Evolutionary conservation across 2,888 invertebrate genomes (phyloP).

Genomic region (Tethea ocularis): DNA sequence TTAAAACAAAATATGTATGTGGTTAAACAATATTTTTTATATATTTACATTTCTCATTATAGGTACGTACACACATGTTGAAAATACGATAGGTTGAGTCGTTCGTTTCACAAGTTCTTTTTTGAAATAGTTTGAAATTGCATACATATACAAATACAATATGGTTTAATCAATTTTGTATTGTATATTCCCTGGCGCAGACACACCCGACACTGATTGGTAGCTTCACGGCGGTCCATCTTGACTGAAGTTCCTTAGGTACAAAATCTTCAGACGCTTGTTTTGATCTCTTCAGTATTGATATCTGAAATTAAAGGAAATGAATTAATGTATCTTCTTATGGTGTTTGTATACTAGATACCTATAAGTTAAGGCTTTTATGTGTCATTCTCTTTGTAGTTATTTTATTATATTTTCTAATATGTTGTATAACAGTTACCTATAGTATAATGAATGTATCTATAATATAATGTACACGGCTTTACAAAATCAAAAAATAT

Average conservation of each 20-base stretch:
- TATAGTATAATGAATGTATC: too few species aligned
- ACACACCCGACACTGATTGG: slow-evolving; percentile 62
- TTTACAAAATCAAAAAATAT: too few species aligned
- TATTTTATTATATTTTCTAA: not conserved
- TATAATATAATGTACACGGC: too few species aligned
- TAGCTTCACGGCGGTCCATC: slow-evolving; percentile 53
- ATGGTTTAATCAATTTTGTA: not conserved
- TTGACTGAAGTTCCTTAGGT: slow-evolving; percentile 46
- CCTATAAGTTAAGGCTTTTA: too few species aligned
- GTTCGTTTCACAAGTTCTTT: not conserved
- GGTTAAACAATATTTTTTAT: too few species aligned
- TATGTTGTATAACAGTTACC: not conserved
- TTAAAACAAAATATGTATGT: not conserved
- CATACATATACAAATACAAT: too few species aligned
- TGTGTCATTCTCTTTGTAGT: not conserved
- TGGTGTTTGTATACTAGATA: too few species aligned
- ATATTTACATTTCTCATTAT: too few species aligned
- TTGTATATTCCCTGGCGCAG: slow-evolving; percentile 49
- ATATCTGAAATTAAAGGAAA: slow-evolving; percentile 52
- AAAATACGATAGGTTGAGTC: not conserved
- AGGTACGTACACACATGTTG: too few species aligned
- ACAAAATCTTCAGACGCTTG: slow-evolving; percentile 27
- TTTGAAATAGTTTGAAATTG: too few species aligned
- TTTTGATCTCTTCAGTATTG: slow-evolving; percentile 47
- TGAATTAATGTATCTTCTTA: not conserved